phyloP scores from a whole-genome alignment of 2,797 vertebrate genomes.

The Hippopotamyrus pictus region DNA sequence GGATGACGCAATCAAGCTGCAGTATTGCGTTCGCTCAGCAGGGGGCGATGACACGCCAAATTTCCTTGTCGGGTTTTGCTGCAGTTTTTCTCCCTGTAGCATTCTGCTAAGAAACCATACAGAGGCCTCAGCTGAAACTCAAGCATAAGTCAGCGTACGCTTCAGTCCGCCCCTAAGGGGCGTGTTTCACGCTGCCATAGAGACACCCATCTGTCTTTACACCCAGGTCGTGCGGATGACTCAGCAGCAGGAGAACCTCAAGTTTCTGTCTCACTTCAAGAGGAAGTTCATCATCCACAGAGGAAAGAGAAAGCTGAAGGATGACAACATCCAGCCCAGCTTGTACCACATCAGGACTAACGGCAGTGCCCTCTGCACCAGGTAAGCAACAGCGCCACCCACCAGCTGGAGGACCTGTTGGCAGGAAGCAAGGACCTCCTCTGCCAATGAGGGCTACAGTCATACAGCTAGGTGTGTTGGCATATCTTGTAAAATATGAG shows the following conservation, averaged over 20 bases:
- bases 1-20: not conserved
- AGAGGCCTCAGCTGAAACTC: not conserved
- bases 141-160: not conserved
- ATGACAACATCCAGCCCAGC: conserved; percentile 78
- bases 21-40: not conserved
- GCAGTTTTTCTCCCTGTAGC: not conserved
- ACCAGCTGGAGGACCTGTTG: not conserved
- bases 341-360: conserved; percentile 96
- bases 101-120: not conserved
- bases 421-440: not conserved
- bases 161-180: not conserved
- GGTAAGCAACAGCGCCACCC: conserved; percentile 53
- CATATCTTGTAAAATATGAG: not conserved
- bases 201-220: not conserved
- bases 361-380: conserved; percentile 89
- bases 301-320: conserved; percentile 80
- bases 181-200: not conserved
- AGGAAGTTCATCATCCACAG: conserved; percentile 96
- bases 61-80: not conserved
- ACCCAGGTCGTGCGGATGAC: conserved; percentile 95
- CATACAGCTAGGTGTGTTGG: not conserved
- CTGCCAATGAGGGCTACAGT: not conserved
- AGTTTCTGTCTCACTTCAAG: conserved; percentile 97
- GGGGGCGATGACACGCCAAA: not conserved
- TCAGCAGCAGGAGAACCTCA: conserved; percentile 98